Base-by-base conservation (phyloP, 2,888 invertebrate species). In the Agrotis puta region DNA sequence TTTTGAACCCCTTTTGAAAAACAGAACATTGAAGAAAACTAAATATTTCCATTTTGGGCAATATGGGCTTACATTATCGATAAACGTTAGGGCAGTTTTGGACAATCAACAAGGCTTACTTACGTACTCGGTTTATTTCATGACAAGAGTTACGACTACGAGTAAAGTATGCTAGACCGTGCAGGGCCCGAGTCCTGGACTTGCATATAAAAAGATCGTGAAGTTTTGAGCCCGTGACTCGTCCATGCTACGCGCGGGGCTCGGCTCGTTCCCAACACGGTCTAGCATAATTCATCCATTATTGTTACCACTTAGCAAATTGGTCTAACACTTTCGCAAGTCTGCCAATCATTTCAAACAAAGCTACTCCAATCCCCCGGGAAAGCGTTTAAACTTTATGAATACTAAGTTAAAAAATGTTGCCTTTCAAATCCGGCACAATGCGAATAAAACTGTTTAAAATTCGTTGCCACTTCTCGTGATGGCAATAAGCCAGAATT, bases 401-500 rank as follows among this genome's bases (percentile, higher is more conserved):
- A 47, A 64, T 53, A 51, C 56, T 45, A 63, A 65, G 58, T 65
- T 50, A 20, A 56, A 66, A 79, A 68, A 68, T 69, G 77, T 65
- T 56, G 58, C 62, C 56, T 54, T 45, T 43, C 67, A 77, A 78
- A 68, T 68, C 61, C 62, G 64, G 61, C 64, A 48, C 11, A 71
- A 58, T 39, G 67, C 67, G 67, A n/a, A 69, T 82, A 68, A 70
- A 70, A 68, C 62, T 68, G 72, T 71, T 79, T 82, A 59, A 79
- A 79, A 77, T 78, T 69, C 82, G 58, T 72, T 72, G 54, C 68
- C 78, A 77, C 72, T 66, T 61, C 78, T 62, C 64, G 22, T 39
- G 47, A 68, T 84, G 83, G 82, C 85, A 83, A 70, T 64, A 79
- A 70, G 83, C 83, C 83, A 83, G 59, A 79, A 82, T 74, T 71